Conservation (phyloP, 2,113 vertebrate species). For the Elephas maximus region DNA sequence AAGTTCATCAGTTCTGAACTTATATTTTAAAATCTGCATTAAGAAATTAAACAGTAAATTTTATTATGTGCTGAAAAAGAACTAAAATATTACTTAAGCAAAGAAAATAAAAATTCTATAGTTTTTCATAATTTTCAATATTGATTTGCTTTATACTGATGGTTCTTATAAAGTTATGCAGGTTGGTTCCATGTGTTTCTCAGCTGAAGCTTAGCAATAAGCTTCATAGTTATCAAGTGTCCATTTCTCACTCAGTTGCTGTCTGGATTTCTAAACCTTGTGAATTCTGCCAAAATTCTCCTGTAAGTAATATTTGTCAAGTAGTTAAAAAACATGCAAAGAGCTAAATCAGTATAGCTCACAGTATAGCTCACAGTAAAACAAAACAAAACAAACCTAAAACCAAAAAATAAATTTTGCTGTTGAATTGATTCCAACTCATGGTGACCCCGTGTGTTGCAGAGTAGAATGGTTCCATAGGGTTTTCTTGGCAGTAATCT, state of each 20-base stretch:
- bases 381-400: not conserved
- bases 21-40: not conserved
- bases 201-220: not conserved
- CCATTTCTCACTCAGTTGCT: not conserved
- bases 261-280: not conserved
- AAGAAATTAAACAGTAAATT: not conserved
- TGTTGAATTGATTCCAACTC: not conserved
- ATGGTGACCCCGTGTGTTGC: not conserved
- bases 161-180: not conserved
- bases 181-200: not conserved
- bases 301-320: not conserved
- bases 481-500: not conserved
- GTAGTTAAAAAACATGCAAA: slow-evolving; percentile 46
- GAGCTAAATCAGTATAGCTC: not conserved
- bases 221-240: not conserved
- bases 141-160: not conserved
- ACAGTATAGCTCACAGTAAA: not conserved
- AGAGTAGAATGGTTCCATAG: not conserved
- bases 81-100: not conserved
- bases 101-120: not conserved
- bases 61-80: not conserved
- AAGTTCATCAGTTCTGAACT: not conserved
- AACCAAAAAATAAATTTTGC: not conserved
- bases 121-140: not conserved
- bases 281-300: not conserved